Evolutionary conservation across 2,797 vertebrate genomes (phyloP).

Genomic region (Tarsius wallacei): DNA sequence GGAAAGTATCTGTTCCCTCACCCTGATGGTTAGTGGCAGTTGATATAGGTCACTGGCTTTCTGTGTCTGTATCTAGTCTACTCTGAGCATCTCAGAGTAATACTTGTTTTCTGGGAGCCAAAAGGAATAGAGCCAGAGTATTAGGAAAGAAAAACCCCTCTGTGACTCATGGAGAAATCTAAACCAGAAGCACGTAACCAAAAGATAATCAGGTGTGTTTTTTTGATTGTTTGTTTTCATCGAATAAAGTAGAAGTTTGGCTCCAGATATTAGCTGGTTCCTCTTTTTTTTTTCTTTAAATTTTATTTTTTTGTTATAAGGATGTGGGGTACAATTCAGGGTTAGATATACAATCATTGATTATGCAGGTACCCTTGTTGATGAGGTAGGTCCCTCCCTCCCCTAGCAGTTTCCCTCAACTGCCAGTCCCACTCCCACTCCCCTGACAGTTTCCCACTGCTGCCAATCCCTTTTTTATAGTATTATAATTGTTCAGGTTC

Average conservation of each 20-base stretch:
- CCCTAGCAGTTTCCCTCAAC: too few species aligned
- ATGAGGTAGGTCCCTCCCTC: too few species aligned
- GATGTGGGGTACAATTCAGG: too few species aligned
- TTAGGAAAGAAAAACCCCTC: conserved; percentile 34
- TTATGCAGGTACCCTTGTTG: too few species aligned
- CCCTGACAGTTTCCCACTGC: too few species aligned
- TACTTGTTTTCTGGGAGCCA: neutral
- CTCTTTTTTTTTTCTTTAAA: neutral
- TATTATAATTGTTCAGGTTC: too few species aligned
- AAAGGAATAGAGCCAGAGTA: neutral
- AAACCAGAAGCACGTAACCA: neutral
- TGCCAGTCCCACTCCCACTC: too few species aligned
- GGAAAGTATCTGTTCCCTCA: neutral
- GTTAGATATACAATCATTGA: too few species aligned
- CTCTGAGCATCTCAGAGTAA: neutral
- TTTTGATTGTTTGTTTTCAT: neutral
- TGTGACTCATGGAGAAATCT: neutral
- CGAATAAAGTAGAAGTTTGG: neutral
- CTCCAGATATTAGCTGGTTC: conserved; percentile 2
- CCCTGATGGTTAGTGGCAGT: neutral
- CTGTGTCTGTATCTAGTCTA: neutral
- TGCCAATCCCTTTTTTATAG: too few species aligned
- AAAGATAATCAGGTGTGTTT: neutral
- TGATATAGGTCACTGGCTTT: conserved; percentile 52
- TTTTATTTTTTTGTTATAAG: too few species aligned